Percentiles rank a stretch among this genome's conserved stretches.
Evolutionary conservation across 2,797 vertebrate species (phyloP).

Genomic region (Stomatorhinus walkeri): DNA sequence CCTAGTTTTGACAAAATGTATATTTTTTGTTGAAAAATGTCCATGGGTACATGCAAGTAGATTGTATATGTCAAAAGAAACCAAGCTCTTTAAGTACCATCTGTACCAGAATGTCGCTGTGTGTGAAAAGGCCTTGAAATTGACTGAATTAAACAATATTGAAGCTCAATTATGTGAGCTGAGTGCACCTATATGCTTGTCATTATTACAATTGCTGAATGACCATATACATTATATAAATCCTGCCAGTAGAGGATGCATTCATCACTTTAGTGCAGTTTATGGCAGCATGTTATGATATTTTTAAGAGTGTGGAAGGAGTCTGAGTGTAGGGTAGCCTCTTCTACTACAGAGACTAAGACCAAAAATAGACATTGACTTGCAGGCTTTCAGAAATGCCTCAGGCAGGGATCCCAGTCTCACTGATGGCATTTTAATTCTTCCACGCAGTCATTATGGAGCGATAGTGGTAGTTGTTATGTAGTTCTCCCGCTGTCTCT

Average conservation of each 20-base stretch:
- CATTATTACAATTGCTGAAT: background rate
- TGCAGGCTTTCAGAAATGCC: constrained; percentile 2
- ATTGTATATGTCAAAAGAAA: background rate
- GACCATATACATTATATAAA: background rate
- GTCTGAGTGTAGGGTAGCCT: background rate
- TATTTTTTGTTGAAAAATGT: background rate
- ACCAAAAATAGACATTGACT: constrained; percentile 7
- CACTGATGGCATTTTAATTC: background rate
- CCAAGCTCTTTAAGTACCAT: background rate
- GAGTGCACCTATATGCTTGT: background rate
- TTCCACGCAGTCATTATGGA: background rate
- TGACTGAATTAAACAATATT: background rate
- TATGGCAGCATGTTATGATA: background rate
- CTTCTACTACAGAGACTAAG: background rate
- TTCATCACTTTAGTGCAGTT: background rate
- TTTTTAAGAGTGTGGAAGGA: background rate
- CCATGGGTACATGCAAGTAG: background rate
- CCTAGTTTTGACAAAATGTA: background rate
- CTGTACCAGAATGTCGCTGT: background rate
- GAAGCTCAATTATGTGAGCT: background rate
- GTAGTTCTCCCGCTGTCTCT: background rate
- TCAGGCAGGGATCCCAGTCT: background rate
- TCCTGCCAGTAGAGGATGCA: background rate
- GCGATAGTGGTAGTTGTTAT: background rate
- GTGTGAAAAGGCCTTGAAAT: background rate